A percentile compares a stretch with the other conserved stretches of the same genome.
Conservation (phyloP, 2,888 invertebrate species). For the Netelia inedita region DNA sequence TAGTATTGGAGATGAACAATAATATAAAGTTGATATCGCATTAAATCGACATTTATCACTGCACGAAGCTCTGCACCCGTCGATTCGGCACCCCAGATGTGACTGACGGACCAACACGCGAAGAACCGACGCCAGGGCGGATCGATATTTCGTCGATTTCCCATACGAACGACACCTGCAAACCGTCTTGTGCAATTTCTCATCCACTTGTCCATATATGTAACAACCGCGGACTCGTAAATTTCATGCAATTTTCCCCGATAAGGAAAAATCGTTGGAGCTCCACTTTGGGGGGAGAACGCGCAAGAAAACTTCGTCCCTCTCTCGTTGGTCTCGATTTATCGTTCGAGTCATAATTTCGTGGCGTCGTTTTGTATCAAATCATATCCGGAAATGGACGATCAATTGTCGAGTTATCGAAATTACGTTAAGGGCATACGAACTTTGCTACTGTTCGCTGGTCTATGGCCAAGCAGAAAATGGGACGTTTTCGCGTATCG, state of each 20-base stretch:
- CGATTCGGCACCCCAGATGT: not conserved
- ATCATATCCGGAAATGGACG: conserved; percentile 44
- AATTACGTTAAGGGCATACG: conserved; percentile 61
- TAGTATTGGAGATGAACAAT: too few relatives aligned
- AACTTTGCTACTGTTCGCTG: conserved; percentile 55
- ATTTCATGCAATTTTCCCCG: not conserved
- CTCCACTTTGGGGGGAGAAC: not conserved
- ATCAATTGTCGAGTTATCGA: conserved; percentile 65
- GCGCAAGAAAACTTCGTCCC: not conserved
- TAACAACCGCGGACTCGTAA: not conserved
- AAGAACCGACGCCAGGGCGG: not conserved
- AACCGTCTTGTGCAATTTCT: conserved; percentile 5
- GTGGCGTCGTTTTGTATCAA: conserved; percentile 14
- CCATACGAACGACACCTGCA: not conserved
- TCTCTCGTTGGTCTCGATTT: conserved; percentile 1
- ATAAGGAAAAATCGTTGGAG: not conserved
- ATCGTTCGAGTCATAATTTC: not conserved
- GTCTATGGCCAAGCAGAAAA: conserved; percentile 65
- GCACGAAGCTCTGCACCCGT: not conserved
- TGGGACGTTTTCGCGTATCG: conserved; percentile 51
- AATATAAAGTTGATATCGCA: too few relatives aligned
- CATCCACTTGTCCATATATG: not conserved
- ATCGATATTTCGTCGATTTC: conserved; percentile 21
- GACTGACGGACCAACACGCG: not conserved
- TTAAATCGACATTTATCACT: too few relatives aligned